phyloP scores from a whole-genome alignment of 2,113 vertebrate genomes.

The Malaclemys terrapin region DNA sequence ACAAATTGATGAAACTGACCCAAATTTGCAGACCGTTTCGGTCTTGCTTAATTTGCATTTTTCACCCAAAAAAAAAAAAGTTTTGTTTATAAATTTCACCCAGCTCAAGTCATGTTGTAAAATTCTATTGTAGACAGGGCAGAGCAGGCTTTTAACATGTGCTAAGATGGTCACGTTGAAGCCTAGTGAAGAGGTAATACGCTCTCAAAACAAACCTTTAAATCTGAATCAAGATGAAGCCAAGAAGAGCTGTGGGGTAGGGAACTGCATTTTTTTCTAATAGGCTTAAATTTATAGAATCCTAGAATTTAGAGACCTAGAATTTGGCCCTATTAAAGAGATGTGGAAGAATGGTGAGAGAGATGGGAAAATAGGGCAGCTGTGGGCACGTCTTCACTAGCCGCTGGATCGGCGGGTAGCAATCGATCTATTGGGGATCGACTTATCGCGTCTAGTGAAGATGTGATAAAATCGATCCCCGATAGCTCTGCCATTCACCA shows the following conservation, averaged over 20 bases:
- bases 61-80: too few species aligned
- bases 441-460: too few species aligned
- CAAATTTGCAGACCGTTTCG: too few species aligned
- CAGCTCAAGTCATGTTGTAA: neutral
- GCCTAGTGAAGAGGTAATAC: neutral
- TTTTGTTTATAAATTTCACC: neutral
- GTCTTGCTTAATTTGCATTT: too few species aligned
- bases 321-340: too few species aligned
- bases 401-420: too few species aligned
- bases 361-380: neutral
- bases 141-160: neutral
- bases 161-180: neutral
- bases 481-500: too few species aligned
- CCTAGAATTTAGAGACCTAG: neutral
- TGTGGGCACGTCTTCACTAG: neutral
- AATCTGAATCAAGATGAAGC: neutral
- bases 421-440: too few species aligned
- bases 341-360: neutral
- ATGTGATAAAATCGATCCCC: too few species aligned
- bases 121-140: too few species aligned
- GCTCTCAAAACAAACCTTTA: neutral
- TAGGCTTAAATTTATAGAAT: neutral
- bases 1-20: too few species aligned
- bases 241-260: neutral
- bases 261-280: neutral